Conservation (phyloP, 2,888 invertebrate species). For the Macrosoma leucophasiata region DNA sequence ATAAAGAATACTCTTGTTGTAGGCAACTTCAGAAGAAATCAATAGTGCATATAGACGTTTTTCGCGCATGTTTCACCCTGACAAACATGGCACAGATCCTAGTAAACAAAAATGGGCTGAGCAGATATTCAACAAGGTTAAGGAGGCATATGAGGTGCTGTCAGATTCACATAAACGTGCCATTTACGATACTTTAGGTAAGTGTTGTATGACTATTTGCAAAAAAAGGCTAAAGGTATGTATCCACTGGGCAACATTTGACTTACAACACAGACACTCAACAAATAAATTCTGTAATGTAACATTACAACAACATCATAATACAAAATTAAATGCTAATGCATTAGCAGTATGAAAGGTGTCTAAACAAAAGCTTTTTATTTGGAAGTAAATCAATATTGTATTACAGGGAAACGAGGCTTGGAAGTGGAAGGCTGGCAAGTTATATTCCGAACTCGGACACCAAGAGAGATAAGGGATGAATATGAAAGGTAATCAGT, state of each 20-base stretch:
- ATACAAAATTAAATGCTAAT: too few relatives aligned
- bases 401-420: slow-evolving; percentile 86
- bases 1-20: slow-evolving; percentile 28
- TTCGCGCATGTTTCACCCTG: slow-evolving; percentile 96
- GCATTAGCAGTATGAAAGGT: too few relatives aligned
- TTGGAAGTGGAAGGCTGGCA: slow-evolving; percentile 97
- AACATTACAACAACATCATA: too few relatives aligned
- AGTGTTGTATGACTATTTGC: too few relatives aligned
- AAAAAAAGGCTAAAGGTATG: too few relatives aligned
- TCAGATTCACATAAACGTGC: slow-evolving; percentile 95
- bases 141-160: slow-evolving; percentile 96
- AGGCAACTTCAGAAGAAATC: slow-evolving; percentile 96
- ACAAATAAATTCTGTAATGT: too few relatives aligned
- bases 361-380: too few relatives aligned
- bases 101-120: slow-evolving; percentile 92
- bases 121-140: slow-evolving; percentile 92
- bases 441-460: slow-evolving; percentile 91
- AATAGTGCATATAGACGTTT: slow-evolving; percentile 93
- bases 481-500: slow-evolving; percentile 88
- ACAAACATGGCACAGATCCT: slow-evolving; percentile 91
- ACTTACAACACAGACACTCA: too few relatives aligned
- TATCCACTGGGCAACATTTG: too few relatives aligned
- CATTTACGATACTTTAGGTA: slow-evolving; percentile 89
- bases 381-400: too few relatives aligned
- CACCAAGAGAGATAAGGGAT: slow-evolving; percentile 96